phyloP scores from a whole-genome alignment of 92 coral and sea anemone species.

The Epizoanthus rinbou region DNA sequence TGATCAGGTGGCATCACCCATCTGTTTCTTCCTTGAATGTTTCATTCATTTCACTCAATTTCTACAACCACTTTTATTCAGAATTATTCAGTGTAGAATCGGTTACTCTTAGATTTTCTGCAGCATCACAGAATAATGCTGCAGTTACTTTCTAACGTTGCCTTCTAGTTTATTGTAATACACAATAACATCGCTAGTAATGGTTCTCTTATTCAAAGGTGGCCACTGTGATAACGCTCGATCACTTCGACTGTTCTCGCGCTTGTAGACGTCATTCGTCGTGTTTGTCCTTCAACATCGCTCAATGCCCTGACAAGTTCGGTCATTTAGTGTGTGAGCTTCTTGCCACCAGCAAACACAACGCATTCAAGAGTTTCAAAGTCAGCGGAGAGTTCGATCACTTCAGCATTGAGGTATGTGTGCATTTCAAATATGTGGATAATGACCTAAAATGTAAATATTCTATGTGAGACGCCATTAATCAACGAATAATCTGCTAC shows the following conservation, averaged over 20 bases:
- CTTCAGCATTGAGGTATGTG: neutral
- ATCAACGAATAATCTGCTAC: too few species aligned
- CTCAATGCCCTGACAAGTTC: neutral
- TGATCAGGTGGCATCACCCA: too few species aligned
- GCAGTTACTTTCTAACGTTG: too few species aligned
- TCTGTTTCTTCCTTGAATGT: too few species aligned
- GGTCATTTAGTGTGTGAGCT: neutral
- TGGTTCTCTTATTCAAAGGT: neutral
- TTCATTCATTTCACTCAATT: too few species aligned
- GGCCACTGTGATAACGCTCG: neutral
- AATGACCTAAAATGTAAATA: neutral
- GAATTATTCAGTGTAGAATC: too few species aligned
- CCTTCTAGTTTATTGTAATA: too few species aligned
- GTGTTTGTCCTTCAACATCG: neutral
- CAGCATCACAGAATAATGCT: too few species aligned
- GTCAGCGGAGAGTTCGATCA: neutral
- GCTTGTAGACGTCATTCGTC: neutral
- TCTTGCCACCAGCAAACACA: neutral
- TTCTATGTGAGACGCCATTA: too few species aligned
- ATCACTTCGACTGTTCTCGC: neutral
- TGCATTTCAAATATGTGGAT: neutral
- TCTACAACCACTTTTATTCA: too few species aligned
- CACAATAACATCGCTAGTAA: too few species aligned
- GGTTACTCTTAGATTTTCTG: too few species aligned
- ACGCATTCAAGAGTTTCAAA: neutral